Evolutionary conservation across 2,888 invertebrate species (phyloP).

Genomic region (Phorcus lineatus): DNA sequence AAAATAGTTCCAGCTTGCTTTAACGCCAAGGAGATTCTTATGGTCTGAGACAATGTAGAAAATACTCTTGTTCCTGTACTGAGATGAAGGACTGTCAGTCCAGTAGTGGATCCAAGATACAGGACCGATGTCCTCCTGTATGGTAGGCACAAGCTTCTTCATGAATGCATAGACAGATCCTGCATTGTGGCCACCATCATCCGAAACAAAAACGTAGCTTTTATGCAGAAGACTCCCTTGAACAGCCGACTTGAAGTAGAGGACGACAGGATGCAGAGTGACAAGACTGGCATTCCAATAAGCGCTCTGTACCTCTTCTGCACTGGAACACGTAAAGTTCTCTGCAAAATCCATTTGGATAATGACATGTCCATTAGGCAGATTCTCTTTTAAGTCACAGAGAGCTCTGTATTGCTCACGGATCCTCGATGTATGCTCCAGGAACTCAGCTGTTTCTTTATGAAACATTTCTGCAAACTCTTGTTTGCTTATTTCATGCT

Average conservation of each 20-base stretch:
- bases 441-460: constrained; percentile 28
- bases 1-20: constrained; percentile 41
- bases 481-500: neutral
- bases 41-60: constrained; percentile 38
- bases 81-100: constrained; percentile 46
- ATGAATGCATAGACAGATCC: constrained; percentile 21
- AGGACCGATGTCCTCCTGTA: constrained; percentile 1
- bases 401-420: constrained; percentile 33
- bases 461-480: constrained; percentile 12
- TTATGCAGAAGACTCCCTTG: constrained; percentile 12
- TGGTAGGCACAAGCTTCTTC: constrained; percentile 30
- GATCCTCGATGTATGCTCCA: constrained; percentile 30
- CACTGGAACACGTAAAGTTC: constrained; percentile 36
- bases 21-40: constrained; percentile 4
- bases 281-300: constrained; percentile 43
- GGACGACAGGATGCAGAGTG: constrained; percentile 44
- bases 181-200: constrained; percentile 37
- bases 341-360: constrained; percentile 47
- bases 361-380: constrained; percentile 32
- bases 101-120: constrained; percentile 34
- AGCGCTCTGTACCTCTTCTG: constrained; percentile 43
- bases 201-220: constrained; percentile 39
- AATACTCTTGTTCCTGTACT: constrained; percentile 41
- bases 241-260: constrained; percentile 25
- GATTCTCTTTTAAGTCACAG: constrained; percentile 33